A percentile compares a stretch with the other conserved stretches of the same genome.
phyloP scores from a whole-genome alignment of 1,140 invertebrate species.

The Drosophila orosa region DNA sequence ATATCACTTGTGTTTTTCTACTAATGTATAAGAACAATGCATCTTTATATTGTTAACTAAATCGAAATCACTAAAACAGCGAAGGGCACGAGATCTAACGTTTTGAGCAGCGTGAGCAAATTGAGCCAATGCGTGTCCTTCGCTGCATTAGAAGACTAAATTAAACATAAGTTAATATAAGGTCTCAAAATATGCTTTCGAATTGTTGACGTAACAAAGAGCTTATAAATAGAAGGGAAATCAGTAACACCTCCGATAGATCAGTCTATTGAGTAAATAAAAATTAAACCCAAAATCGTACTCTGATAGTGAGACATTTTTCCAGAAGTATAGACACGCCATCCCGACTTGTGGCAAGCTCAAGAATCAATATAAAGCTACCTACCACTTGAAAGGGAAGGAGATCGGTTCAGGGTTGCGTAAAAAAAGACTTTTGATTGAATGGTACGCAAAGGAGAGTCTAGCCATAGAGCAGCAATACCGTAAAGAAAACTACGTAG shows the following conservation, averaged over 20 bases:
- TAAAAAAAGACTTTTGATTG: slow-evolving; percentile 4
- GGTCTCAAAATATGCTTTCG: no score
- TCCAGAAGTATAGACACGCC: background rate
- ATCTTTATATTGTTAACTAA: no score
- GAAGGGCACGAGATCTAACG: no score
- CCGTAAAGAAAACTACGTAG: slow-evolving; percentile 29
- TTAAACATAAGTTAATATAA: no score
- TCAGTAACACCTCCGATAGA: background rate
- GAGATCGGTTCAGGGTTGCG: background rate
- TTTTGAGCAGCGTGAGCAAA: no score
- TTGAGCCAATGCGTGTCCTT: no score
- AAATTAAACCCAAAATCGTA: background rate
- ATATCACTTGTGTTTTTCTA: no score
- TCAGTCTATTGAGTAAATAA: background rate
- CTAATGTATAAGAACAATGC: no score
- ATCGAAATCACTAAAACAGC: no score
- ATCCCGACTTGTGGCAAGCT: background rate
- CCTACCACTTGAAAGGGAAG: background rate
- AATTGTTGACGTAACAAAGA: no score
- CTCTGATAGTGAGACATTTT: background rate
- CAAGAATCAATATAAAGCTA: background rate
- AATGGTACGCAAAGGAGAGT: background rate
- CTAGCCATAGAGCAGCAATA: background rate
- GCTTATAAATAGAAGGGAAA: no score
- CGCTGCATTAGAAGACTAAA: no score